Percentiles rank a stretch among this genome's conserved stretches.
These are phyloP conservation scores for Australoheros scitulus DNA, from an alignment of 2,113 vertebrate genomes.

Conservation along the genomic window DNA sequence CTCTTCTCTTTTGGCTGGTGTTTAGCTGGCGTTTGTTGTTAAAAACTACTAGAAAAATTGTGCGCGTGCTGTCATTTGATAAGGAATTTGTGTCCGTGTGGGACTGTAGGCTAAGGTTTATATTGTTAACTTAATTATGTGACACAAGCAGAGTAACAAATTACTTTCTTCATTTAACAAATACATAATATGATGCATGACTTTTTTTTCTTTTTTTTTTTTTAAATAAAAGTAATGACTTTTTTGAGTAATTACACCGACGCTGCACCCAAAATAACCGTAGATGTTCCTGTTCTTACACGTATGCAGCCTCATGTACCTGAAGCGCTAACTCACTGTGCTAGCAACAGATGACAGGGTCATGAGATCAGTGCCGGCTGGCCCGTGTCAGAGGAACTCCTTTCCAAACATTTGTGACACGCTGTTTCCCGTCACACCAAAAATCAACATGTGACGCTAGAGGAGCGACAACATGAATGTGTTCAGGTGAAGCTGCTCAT, in stretches of 20 bases:
- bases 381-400: background rate
- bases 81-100: background rate
- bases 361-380: background rate
- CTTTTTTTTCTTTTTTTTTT: background rate
- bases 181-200: background rate
- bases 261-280: background rate
- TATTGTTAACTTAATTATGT: background rate
- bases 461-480: background rate
- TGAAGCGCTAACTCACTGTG: background rate
- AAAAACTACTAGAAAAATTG: too few relatives aligned
- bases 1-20: too few relatives aligned
- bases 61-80: background rate
- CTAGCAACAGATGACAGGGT: too few relatives aligned
- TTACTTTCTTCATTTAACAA: too few relatives aligned
- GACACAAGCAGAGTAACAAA: background rate
- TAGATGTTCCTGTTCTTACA: background rate
- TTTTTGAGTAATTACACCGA: background rate
- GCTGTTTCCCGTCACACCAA: background rate
- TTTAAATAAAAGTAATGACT: background rate
- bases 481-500: background rate
- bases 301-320: background rate
- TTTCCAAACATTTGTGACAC: background rate
- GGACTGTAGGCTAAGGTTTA: background rate
- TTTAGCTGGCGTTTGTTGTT: too few relatives aligned
- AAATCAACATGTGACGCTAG: background rate